Percentiles rank a stretch among this genome's conserved stretches.
These are phyloP conservation scores for Tretioscincus oriximinensis DNA, from an alignment of 2,113 vertebrate species.

Conservation along the genomic window DNA sequence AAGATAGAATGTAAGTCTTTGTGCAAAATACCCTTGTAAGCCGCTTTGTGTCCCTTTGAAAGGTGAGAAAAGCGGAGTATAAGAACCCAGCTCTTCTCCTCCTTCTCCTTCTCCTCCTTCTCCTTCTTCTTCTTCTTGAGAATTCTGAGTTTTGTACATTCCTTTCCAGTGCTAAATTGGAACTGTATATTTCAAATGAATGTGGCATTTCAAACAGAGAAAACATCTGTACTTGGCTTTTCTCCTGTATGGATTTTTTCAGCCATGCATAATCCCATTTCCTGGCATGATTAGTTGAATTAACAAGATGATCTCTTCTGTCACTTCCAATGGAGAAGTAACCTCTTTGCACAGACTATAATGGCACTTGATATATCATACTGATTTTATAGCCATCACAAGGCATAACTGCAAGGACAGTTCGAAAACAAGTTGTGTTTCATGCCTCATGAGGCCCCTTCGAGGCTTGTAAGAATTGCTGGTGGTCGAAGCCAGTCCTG, in stretches of 20 bases:
- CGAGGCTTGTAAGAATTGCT: slow-evolving; percentile 60
- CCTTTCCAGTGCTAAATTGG: not conserved
- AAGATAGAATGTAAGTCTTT: no score
- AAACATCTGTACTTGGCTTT: slow-evolving; percentile 38
- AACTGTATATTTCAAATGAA: slow-evolving; percentile 26
- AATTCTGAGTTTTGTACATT: not conserved
- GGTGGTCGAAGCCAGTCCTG: slow-evolving; percentile 65
- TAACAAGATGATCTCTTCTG: slow-evolving; percentile 44
- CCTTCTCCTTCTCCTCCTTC: no score
- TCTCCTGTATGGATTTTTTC: slow-evolving; percentile 24
- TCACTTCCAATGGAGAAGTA: slow-evolving; percentile 28
- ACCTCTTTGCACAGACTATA: slow-evolving; percentile 45
- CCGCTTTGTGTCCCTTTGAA: no score
- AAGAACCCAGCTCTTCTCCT: no score
- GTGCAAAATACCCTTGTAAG: no score
- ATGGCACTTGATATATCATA: slow-evolving; percentile 44
- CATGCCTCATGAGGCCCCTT: slow-evolving; percentile 54
- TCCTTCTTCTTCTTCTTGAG: no score
- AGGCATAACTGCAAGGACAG: slow-evolving; percentile 38
- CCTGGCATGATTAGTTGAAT: slow-evolving; percentile 55
- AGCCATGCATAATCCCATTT: slow-evolving; percentile 33
- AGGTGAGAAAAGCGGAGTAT: no score
- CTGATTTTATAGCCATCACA: slow-evolving; percentile 21
- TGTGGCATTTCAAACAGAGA: slow-evolving; percentile 36
- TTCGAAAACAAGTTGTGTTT: slow-evolving; percentile 49